These are phyloP conservation scores for Stigmatopora nigra DNA, from an alignment of 2,113 vertebrate genomes.

Conservation along the genomic window DNA sequence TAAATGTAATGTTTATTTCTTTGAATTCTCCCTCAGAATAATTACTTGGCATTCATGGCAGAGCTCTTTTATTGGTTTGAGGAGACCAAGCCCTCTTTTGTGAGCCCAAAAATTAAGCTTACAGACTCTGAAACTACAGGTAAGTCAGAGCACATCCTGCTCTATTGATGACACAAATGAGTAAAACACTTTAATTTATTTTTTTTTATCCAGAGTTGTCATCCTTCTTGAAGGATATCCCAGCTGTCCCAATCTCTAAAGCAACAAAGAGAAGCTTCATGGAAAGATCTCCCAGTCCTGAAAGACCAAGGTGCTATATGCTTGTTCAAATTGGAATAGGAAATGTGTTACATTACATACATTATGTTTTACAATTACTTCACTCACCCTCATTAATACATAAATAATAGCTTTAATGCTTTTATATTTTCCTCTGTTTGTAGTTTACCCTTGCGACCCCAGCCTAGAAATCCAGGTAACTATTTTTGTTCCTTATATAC, in stretches of 20 bases:
- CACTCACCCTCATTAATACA: not conserved
- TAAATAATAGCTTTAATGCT: not conserved
- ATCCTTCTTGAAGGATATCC: constrained; percentile 62
- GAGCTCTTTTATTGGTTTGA: constrained; percentile 98
- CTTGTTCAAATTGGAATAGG: not conserved
- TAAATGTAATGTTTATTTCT: not conserved
- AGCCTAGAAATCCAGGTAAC: constrained; percentile 65
- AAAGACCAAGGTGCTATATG: constrained; percentile 60
- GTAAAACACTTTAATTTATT: not conserved
- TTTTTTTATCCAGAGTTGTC: constrained; percentile 53
- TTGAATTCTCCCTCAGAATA: constrained; percentile 72
- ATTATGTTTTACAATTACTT: too few relatives aligned
- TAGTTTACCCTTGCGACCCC: constrained; percentile 68
- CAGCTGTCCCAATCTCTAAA: constrained; percentile 73
- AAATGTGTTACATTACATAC: not conserved
- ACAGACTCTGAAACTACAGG: constrained; percentile 69
- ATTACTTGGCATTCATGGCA: constrained; percentile 96
- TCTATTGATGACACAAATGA: not conserved
- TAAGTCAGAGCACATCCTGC: constrained; percentile 8
- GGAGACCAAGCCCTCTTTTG: constrained; percentile 90
- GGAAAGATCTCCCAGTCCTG: constrained; percentile 71
- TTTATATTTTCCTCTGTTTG: constrained; percentile 12
- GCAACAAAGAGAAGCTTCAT: constrained; percentile 74
- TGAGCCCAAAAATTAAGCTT: constrained; percentile 73
- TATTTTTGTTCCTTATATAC: not conserved